These are phyloP conservation scores for Eleutherodactylus coqui DNA, from an alignment of 2,797 vertebrate genomes.

Conservation along the genomic window DNA sequence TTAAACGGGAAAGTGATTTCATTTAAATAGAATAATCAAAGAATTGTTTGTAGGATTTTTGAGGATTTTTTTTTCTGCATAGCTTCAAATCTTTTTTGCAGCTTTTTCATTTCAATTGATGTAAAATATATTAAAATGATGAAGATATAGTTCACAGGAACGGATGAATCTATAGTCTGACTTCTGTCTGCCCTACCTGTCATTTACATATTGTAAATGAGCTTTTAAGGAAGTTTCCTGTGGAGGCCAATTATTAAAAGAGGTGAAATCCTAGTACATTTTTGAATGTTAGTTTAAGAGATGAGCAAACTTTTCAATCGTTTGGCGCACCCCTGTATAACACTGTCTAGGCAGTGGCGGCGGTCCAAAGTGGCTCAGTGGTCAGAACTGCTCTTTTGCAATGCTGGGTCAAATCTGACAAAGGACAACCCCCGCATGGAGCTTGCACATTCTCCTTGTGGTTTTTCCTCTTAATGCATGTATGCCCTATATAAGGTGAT, in stretches of 20 bases:
- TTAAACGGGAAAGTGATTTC: slow-evolving; percentile 24
- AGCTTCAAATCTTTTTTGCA: not conserved
- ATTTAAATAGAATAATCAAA: slow-evolving; percentile 40
- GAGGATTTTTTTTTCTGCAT: not conserved
- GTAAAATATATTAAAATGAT: not conserved
- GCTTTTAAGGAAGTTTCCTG: not conserved
- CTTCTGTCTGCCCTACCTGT: not conserved
- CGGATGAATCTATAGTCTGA: no score
- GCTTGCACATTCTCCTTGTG: no score
- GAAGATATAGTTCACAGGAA: not conserved
- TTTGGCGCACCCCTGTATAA: no score
- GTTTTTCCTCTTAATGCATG: no score
- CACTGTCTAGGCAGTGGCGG: no score
- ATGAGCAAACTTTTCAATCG: no score
- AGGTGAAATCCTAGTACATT: not conserved
- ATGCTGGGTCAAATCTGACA: no score
- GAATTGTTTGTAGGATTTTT: not conserved
- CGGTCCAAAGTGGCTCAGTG: no score
- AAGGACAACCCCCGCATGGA: no score
- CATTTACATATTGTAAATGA: not conserved
- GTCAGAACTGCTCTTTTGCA: no score
- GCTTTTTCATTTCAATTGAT: not conserved
- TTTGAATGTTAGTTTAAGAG: not conserved
- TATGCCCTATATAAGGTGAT: no score
- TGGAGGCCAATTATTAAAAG: not conserved